Conservation (phyloP, 1,140 invertebrate genomes). For the Bombyx mandarina region DNA sequence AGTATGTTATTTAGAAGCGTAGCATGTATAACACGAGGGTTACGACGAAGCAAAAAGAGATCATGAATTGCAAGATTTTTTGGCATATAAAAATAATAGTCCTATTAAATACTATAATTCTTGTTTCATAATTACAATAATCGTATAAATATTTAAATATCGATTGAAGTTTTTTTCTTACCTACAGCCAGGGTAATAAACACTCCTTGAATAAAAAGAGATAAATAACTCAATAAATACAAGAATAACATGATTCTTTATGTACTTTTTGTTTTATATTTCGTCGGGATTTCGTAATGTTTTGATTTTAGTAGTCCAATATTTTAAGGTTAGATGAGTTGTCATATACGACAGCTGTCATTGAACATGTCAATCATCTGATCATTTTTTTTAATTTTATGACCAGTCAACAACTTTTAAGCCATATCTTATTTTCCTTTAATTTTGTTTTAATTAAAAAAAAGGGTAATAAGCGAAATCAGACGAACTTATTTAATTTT, state of each 20-base stretch:
- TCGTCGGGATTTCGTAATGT: slow-evolving; percentile 1
- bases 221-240: slow-evolving; percentile 45
- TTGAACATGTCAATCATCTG: background rate
- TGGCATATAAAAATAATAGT: background rate
- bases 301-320: slow-evolving; percentile 22
- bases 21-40: no score
- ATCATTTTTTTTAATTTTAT: no score
- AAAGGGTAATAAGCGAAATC: no score
- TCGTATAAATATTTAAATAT: background rate
- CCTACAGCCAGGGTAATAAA: slow-evolving; percentile 43
- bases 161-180: slow-evolving; percentile 15
- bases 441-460: no score
- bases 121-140: background rate
- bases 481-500: no score
- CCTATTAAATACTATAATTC: background rate
- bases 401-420: no score
- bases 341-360: slow-evolving; percentile 6
- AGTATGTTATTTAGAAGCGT: no score
- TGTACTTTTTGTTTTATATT: slow-evolving; percentile 17
- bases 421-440: no score
- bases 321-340: slow-evolving; percentile 40
- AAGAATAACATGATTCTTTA: slow-evolving; percentile 37
- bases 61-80: background rate
- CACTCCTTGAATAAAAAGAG: slow-evolving; percentile 34
- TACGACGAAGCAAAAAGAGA: no score